Percentiles rank a stretch among this genome's conserved stretches.
Conservation (phyloP, 2,113 vertebrate genomes). For the Terrapene triunguis region DNA sequence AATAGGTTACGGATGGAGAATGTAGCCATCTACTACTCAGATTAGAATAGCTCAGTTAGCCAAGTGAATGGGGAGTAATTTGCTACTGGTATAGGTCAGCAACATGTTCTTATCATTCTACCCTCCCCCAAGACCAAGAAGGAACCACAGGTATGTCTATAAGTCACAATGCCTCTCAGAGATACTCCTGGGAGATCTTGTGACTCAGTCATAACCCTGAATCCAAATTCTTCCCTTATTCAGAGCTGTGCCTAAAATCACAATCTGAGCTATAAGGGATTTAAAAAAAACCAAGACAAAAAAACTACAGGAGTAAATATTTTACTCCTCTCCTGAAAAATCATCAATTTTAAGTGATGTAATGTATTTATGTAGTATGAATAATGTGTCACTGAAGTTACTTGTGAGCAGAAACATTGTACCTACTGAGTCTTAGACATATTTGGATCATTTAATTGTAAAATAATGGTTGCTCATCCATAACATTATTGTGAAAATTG, state of each 20-base stretch:
- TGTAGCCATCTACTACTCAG: background rate
- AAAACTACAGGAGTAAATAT: background rate
- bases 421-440: background rate
- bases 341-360: accelerated
- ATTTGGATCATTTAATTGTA: background rate
- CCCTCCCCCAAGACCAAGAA: background rate
- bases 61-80: background rate
- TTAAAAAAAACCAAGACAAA: no score
- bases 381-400: background rate
- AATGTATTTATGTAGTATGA: background rate
- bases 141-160: background rate
- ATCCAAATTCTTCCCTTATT: background rate
- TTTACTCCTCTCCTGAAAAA: background rate
- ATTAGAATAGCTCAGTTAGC: background rate
- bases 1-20: background rate
- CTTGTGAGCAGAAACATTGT: background rate
- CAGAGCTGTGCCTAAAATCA: background rate
- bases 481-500: background rate
- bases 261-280: background rate
- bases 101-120: background rate
- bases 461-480: constrained; percentile 1
- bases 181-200: background rate
- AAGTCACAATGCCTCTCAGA: background rate
- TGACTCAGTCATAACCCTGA: background rate
- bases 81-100: background rate